Conservation (phyloP, 1,140 invertebrate genomes). For the Drosophila tsacasi region DNA sequence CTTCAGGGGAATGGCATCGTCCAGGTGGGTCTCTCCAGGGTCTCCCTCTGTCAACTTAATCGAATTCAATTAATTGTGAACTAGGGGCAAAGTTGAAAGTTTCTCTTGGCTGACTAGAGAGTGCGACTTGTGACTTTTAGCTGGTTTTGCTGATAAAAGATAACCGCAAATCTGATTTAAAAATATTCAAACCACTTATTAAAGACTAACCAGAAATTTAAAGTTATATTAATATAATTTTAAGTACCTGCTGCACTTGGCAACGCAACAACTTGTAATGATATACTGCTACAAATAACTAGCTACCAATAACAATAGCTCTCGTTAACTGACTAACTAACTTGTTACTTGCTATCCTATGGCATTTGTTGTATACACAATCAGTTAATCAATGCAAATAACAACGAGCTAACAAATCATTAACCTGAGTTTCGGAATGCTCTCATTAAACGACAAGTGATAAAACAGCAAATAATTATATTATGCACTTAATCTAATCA, state of each 20-base stretch:
- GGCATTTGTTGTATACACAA: background rate
- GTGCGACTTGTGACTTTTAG: background rate
- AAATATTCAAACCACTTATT: background rate
- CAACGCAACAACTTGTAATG: background rate
- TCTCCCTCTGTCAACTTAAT: conserved; percentile 6
- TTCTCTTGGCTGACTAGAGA: background rate
- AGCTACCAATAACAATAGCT: background rate
- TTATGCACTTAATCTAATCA: background rate
- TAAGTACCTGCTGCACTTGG: background rate
- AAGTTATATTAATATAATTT: background rate
- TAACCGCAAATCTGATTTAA: background rate
- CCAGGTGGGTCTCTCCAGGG: conserved; percentile 1
- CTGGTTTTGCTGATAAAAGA: too few species aligned
- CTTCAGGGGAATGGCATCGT: background rate
- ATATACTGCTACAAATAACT: background rate
- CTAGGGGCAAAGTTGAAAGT: background rate
- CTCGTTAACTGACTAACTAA: background rate
- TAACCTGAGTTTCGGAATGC: background rate
- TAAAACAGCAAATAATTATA: background rate
- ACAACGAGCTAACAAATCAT: background rate
- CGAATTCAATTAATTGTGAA: conserved; percentile 17
- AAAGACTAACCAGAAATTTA: background rate
- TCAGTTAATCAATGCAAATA: conserved; percentile 2
- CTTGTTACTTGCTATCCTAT: background rate
- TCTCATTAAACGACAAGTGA: background rate